Percentiles rank a stretch among this genome's conserved stretches.
These are phyloP conservation scores for Folsomia manolachei DNA, from an alignment of 2,888 invertebrate genomes.

Conservation along the genomic window DNA sequence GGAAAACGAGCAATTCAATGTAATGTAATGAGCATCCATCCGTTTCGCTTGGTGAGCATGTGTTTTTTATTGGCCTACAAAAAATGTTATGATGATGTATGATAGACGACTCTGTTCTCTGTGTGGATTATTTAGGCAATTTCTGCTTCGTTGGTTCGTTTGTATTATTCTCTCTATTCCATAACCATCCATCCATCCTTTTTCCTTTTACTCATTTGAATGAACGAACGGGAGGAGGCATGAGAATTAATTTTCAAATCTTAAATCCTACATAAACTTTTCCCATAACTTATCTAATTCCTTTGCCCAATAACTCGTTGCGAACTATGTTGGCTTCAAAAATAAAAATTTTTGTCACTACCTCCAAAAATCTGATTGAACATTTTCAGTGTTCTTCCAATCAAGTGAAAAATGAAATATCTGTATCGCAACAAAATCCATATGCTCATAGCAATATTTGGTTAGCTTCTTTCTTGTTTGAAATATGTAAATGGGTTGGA, in stretches of 20 bases:
- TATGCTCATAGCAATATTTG: too few species aligned
- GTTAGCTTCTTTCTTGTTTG: too few species aligned
- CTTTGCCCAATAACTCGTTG: too few species aligned
- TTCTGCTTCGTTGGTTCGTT: background rate
- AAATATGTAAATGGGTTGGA: too few species aligned
- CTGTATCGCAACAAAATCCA: too few species aligned
- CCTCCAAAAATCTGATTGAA: too few species aligned
- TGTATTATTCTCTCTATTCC: background rate
- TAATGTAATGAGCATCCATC: background rate
- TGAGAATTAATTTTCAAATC: background rate
- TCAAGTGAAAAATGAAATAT: too few species aligned
- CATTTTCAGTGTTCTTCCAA: too few species aligned
- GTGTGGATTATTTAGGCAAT: background rate
- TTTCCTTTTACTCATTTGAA: background rate
- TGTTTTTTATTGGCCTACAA: background rate
- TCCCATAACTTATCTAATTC: background rate
- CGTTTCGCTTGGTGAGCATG: slow-evolving; percentile 2
- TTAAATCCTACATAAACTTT: background rate
- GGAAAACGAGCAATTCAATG: slow-evolving; percentile 1
- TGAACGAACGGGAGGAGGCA: background rate
- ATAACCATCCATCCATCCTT: too few species aligned
- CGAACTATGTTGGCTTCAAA: too few species aligned
- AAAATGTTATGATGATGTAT: background rate
- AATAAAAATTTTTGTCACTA: too few species aligned
- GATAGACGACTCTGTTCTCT: background rate